phyloP scores from a whole-genome alignment of 2,797 vertebrate species.

The Rallus crepitans region DNA sequence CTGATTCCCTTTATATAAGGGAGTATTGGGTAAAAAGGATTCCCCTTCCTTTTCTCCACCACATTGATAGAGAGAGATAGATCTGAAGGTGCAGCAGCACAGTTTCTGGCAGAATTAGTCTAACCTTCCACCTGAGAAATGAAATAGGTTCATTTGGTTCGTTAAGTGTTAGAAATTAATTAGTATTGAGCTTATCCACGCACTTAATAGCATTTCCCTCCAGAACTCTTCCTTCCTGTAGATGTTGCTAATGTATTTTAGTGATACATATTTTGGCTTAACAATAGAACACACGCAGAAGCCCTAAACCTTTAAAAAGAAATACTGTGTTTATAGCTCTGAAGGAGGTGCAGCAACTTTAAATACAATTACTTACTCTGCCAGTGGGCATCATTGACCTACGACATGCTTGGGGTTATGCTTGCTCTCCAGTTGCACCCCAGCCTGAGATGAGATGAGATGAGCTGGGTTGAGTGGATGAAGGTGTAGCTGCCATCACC shows the following conservation, averaged over 20 bases:
- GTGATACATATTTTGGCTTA: neutral
- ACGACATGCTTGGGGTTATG: neutral
- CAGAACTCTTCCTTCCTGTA: neutral
- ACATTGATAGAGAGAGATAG: neutral
- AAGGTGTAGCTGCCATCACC: neutral
- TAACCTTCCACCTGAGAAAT: slow-evolving; percentile 28
- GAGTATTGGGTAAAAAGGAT: neutral
- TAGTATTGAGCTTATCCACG: neutral
- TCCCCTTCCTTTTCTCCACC: neutral
- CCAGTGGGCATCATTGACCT: neutral
- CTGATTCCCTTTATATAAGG: neutral
- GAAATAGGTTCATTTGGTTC: neutral
- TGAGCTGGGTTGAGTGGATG: neutral
- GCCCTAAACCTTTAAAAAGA: neutral
- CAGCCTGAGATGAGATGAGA: neutral
- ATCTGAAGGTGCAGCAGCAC: neutral
- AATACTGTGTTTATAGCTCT: neutral
- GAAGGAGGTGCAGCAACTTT: neutral
- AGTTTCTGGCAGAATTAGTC: neutral
- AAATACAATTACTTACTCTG: neutral
- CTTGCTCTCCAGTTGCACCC: neutral
- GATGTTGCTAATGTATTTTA: neutral
- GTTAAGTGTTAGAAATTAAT: slow-evolving; percentile 40
- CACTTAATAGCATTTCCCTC: slow-evolving; percentile 10
- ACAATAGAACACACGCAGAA: neutral